Evolutionary conservation across 2,888 invertebrate species (phyloP).

Genomic region (Coenonympha arcania): DNA sequence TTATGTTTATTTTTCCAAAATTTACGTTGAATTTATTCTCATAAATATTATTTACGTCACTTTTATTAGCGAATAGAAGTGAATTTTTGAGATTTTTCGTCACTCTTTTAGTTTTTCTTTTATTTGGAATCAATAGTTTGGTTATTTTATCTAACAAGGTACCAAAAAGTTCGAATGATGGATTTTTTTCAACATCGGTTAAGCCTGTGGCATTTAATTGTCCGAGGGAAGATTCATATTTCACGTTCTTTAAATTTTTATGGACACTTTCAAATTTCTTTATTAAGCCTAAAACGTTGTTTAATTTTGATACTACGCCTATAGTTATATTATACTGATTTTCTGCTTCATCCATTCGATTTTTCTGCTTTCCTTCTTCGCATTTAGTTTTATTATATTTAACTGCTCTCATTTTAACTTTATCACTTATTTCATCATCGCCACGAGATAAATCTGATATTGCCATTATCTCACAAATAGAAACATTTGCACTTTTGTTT

Average conservation of each 20-base stretch:
- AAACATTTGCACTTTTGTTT: conserved; percentile 44
- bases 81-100: conserved; percentile 36
- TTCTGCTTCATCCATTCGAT: conserved; percentile 11
- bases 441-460: conserved; percentile 28
- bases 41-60: conserved; percentile 37
- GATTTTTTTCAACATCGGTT: conserved; percentile 15
- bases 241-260: conserved; percentile 36
- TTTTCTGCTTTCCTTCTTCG: conserved; percentile 19
- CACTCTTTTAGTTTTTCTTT: conserved; percentile 36
- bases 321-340: conserved; percentile 26
- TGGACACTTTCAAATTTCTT: conserved; percentile 51
- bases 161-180: conserved; percentile 47
- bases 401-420: conserved; percentile 7
- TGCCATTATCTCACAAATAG: conserved; percentile 49
- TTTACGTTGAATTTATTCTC: conserved; percentile 41
- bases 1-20: conserved; percentile 37
- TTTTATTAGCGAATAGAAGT: conserved; percentile 33
- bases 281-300: conserved; percentile 47
- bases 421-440: conserved; percentile 24
- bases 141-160: conserved; percentile 53
- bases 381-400: conserved; percentile 14
- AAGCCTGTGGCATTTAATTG: not conserved
- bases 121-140: conserved; percentile 49
- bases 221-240: conserved; percentile 22
- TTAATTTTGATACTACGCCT: conserved; percentile 47